Conservation (phyloP, 1,140 invertebrate species). For the Tenebrio molitor region DNA sequence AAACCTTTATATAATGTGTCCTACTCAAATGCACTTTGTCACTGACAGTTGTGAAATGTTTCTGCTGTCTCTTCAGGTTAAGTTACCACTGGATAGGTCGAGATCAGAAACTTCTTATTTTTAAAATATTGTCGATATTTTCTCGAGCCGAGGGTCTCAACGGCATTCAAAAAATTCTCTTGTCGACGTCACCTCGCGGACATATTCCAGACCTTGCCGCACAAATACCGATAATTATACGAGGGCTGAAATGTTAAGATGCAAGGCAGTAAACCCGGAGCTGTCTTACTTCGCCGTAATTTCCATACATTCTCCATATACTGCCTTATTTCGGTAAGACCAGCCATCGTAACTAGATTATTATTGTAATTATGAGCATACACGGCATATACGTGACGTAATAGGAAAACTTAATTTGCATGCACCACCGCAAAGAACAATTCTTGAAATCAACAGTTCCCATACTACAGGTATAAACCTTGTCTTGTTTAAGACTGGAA, state of each 20-base stretch:
- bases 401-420: conserved; percentile 48
- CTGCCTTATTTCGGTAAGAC: conserved; percentile 30
- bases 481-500: conserved; percentile 40
- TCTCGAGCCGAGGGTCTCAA: no score
- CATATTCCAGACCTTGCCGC: background rate
- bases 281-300: conserved; percentile 14
- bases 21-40: conserved; percentile 38
- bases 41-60: conserved; percentile 40
- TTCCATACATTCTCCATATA: conserved; percentile 24
- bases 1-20: conserved; percentile 30
- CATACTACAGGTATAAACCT: conserved; percentile 37
- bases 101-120: conserved; percentile 37
- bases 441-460: conserved; percentile 50
- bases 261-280: conserved; percentile 13
- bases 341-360: conserved; percentile 49
- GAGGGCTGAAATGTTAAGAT: conserved; percentile 20
- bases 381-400: conserved; percentile 45
- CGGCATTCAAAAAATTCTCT: no score
- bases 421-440: conserved; percentile 45
- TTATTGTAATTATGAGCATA: conserved; percentile 52
- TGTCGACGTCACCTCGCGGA: no score
- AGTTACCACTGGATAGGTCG: conserved; percentile 1
- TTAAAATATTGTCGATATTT: conserved; percentile 24
- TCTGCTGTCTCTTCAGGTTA: conserved; percentile 39
- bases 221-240: conserved; percentile 18